phyloP scores from a whole-genome alignment of 2,888 invertebrate species.

The Sesamia inferens region DNA sequence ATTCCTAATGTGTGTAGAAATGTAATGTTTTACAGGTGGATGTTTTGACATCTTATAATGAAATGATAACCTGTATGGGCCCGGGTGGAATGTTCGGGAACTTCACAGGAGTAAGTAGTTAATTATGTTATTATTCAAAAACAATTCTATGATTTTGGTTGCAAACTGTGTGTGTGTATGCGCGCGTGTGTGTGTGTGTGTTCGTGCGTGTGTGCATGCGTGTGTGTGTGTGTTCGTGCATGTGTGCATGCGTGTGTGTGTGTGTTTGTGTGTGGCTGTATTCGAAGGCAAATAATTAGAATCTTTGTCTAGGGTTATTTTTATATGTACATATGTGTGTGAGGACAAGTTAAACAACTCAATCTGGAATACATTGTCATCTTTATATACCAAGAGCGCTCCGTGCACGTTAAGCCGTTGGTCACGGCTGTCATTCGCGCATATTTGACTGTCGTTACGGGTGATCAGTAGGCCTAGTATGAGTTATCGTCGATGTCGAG shows the following conservation, averaged over 20 bases:
- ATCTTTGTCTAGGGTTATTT: neutral
- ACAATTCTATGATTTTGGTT: neutral
- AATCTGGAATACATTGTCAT: neutral
- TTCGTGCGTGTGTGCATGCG: too few relatives aligned
- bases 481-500: too few relatives aligned
- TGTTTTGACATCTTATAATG: constrained; percentile 85
- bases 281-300: neutral
- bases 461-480: too few relatives aligned
- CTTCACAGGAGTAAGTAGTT: constrained; percentile 81
- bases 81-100: constrained; percentile 89
- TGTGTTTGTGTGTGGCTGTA: too few relatives aligned
- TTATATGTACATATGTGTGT: too few relatives aligned
- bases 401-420: too few relatives aligned
- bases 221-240: too few relatives aligned
- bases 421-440: too few relatives aligned
- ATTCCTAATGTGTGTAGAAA: neutral
- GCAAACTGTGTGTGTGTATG: neutral
- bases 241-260: too few relatives aligned
- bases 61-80: constrained; percentile 88
- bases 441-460: too few relatives aligned
- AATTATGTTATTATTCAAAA: neutral
- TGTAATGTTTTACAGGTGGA: constrained; percentile 76
- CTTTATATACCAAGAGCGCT: neutral
- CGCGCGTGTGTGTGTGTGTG: too few relatives aligned
- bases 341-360: neutral